A percentile compares a stretch with the other conserved stretches of the same genome.
phyloP scores from a whole-genome alignment of 2,888 invertebrate genomes.

The Nycteola revayana region DNA sequence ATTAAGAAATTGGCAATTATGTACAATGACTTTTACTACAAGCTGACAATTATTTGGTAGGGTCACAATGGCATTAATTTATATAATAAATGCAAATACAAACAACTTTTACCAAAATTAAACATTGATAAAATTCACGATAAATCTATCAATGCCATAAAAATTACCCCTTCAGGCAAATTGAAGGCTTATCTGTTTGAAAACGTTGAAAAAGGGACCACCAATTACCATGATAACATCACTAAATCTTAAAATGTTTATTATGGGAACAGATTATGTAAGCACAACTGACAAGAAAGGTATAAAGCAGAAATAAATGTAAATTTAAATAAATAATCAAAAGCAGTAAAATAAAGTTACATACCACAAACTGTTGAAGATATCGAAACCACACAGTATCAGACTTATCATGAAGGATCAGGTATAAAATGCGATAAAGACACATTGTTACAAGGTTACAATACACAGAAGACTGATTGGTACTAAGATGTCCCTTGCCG shows the following conservation, averaged over 20 bases:
- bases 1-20: too few relatives aligned
- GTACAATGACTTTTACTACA: too few relatives aligned
- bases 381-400: too few relatives aligned
- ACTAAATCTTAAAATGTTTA: slow-evolving; percentile 41
- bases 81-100: too few relatives aligned
- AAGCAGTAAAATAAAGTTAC: background rate
- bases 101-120: too few relatives aligned
- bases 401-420: slow-evolving; percentile 12
- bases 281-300: too few relatives aligned
- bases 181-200: slow-evolving; percentile 46
- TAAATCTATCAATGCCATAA: slow-evolving; percentile 34
- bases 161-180: slow-evolving; percentile 42
- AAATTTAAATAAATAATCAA: too few relatives aligned
- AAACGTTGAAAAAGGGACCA: slow-evolving; percentile 48
- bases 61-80: too few relatives aligned
- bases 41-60: too few relatives aligned
- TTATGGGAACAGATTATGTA: slow-evolving; percentile 36
- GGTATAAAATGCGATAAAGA: slow-evolving; percentile 40
- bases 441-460: slow-evolving; percentile 22
- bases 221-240: slow-evolving; percentile 64
- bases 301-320: too few relatives aligned
- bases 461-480: slow-evolving; percentile 38
- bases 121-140: slow-evolving; percentile 16
- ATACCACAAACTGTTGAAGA: too few relatives aligned
- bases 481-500: slow-evolving; percentile 39